Conservation (phyloP, 2,797 vertebrate species). For the Eurystomus glaucurus region DNA sequence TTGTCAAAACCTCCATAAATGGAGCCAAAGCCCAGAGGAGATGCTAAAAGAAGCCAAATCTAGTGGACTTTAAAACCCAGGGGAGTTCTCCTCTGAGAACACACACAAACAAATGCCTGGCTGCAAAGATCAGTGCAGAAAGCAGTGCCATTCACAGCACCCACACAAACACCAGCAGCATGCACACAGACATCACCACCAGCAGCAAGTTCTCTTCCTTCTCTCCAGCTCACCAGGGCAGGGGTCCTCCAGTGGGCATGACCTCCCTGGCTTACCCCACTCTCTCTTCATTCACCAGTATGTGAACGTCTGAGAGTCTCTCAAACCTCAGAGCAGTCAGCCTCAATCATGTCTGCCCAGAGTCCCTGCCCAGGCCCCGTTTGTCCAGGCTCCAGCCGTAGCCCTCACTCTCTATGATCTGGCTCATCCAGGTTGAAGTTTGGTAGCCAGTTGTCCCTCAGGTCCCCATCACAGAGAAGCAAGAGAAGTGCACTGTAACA, state of each 20-base stretch:
- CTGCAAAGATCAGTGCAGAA: not conserved
- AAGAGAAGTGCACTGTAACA: not conserved
- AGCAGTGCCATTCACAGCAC: not conserved
- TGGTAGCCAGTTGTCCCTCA: not conserved
- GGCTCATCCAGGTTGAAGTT: not conserved
- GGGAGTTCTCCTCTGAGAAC: not conserved
- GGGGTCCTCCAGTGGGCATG: not conserved
- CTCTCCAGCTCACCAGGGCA: not conserved
- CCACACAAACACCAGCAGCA: not conserved
- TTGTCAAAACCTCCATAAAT: accelerated
- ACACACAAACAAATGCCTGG: accelerated
- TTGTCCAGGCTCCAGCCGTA: not conserved
- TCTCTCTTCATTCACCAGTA: not conserved
- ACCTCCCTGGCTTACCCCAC: not conserved
- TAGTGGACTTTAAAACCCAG: not conserved
- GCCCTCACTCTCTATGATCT: not conserved
- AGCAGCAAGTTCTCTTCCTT: not conserved
- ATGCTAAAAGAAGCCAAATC: not conserved
- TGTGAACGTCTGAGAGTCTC: accelerated
- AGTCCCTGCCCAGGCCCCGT: accelerated
- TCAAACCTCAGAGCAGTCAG: not conserved
- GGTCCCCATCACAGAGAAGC: not conserved
- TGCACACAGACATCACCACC: not conserved
- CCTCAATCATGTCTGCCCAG: accelerated
- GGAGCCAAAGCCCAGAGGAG: not conserved